phyloP scores from a whole-genome alignment of 2,797 vertebrate genomes.

The Pangasius mekongensis region DNA sequence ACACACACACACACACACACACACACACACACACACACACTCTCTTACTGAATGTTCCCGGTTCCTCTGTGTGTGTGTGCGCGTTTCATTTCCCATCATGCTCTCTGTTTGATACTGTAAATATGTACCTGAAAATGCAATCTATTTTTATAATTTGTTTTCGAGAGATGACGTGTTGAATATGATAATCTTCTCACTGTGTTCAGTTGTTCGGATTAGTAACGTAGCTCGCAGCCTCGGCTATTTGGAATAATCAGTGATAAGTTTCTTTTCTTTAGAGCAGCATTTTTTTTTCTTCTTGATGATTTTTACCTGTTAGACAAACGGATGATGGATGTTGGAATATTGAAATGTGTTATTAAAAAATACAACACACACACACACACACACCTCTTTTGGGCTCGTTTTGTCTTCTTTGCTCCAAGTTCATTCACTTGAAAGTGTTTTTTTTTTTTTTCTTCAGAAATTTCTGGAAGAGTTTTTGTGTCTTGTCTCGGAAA shows the following conservation, averaged over 20 bases:
- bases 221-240: slow-evolving; percentile 58
- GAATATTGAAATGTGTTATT: slow-evolving; percentile 81
- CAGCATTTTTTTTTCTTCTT: slow-evolving; percentile 60
- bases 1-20: neutral
- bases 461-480: neutral
- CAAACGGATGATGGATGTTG: slow-evolving; percentile 75
- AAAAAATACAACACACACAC: slow-evolving; percentile 59
- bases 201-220: slow-evolving; percentile 75
- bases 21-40: neutral
- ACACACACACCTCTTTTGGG: slow-evolving; percentile 35
- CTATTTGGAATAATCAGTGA: slow-evolving; percentile 69
- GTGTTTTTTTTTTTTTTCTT: neutral
- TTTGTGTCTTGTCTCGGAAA: neutral
- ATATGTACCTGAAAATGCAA: slow-evolving; percentile 88
- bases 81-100: slow-evolving; percentile 67
- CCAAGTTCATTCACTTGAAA: neutral
- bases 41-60: neutral
- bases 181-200: slow-evolving; percentile 78
- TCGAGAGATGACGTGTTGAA: slow-evolving; percentile 78
- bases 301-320: slow-evolving; percentile 81
- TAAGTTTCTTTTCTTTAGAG: slow-evolving; percentile 28
- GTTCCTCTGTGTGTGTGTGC: slow-evolving; percentile 18
- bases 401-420: neutral
- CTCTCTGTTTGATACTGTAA: slow-evolving; percentile 85
- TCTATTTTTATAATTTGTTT: slow-evolving; percentile 93